These are phyloP conservation scores for Mastomys coucha DNA, from an alignment of 2,113 vertebrate species.

Conservation along the genomic window DNA sequence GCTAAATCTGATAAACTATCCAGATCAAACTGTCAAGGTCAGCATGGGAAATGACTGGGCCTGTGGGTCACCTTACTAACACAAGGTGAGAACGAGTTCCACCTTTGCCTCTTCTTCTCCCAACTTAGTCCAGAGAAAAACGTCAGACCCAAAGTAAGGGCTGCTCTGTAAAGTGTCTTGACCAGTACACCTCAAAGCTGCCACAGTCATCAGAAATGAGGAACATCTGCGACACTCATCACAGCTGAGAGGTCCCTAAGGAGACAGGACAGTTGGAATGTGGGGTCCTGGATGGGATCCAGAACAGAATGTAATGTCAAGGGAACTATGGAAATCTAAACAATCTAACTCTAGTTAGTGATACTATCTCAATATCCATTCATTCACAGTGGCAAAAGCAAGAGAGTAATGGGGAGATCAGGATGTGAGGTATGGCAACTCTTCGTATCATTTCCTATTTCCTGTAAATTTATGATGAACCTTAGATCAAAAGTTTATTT, in stretches of 20 bases:
- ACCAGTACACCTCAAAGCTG: not conserved
- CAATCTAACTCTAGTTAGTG: not conserved
- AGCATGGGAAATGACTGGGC: not conserved
- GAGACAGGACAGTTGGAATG: not conserved
- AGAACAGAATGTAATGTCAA: not conserved
- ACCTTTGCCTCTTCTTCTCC: not conserved
- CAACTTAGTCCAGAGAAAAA: not conserved
- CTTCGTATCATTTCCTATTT: not conserved
- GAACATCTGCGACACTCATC: not conserved
- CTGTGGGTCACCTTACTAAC: not conserved
- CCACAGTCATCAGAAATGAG: slow-evolving; percentile 19
- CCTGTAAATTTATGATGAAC: slow-evolving; percentile 1
- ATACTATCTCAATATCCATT: not conserved
- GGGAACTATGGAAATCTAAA: not conserved
- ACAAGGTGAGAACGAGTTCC: not conserved
- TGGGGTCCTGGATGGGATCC: not conserved
- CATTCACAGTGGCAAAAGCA: not conserved
- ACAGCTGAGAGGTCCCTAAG: not conserved
- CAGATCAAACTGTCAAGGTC: not conserved
- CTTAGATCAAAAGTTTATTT: slow-evolving; percentile 52
- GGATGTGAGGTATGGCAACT: not conserved
- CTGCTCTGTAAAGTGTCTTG: not conserved
- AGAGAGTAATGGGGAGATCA: not conserved
- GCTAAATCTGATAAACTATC: not conserved
- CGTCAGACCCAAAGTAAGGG: not conserved